phyloP scores from a whole-genome alignment of 2,888 invertebrate genomes.

The Catocala sponsa region DNA sequence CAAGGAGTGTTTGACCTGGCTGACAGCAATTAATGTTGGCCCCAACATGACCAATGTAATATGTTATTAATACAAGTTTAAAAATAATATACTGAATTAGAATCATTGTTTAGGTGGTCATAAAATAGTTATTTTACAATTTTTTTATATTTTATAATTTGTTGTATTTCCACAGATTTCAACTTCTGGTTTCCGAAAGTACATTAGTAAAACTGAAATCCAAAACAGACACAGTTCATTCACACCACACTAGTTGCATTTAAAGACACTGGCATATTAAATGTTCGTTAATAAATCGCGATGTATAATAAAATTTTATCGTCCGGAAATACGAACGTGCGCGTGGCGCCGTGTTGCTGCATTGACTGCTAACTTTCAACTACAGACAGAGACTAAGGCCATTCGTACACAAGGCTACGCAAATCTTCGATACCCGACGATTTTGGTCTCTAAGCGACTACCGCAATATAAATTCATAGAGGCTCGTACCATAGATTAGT shows the following conservation, averaged over 20 bases:
- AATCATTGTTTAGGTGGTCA: conserved; percentile 23
- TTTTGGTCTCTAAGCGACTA: too few relatives aligned
- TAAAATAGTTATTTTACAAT: conserved; percentile 4
- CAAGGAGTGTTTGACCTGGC: conserved; percentile 36
- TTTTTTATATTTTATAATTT: background rate
- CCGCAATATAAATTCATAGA: too few relatives aligned
- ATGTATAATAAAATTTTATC: too few relatives aligned
- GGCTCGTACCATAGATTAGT: too few relatives aligned
- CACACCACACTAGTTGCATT: conserved; percentile 1
- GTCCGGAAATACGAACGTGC: too few relatives aligned
- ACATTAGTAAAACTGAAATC: background rate
- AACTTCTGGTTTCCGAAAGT: background rate
- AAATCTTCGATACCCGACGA: too few relatives aligned
- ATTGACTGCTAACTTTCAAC: too few relatives aligned
- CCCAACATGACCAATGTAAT: conserved; percentile 13
- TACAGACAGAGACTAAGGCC: too few relatives aligned
- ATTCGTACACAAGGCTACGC: too few relatives aligned
- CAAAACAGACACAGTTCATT: background rate
- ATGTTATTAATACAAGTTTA: conserved; percentile 3
- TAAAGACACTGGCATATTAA: background rate
- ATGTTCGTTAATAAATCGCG: too few relatives aligned
- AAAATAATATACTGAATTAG: background rate
- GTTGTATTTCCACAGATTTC: too few relatives aligned
- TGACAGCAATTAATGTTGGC: conserved; percentile 51
- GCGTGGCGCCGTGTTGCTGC: too few relatives aligned